Base-by-base conservation (phyloP, 2,113 vertebrate genomes). In the Microtus pennsylvanicus region DNA sequence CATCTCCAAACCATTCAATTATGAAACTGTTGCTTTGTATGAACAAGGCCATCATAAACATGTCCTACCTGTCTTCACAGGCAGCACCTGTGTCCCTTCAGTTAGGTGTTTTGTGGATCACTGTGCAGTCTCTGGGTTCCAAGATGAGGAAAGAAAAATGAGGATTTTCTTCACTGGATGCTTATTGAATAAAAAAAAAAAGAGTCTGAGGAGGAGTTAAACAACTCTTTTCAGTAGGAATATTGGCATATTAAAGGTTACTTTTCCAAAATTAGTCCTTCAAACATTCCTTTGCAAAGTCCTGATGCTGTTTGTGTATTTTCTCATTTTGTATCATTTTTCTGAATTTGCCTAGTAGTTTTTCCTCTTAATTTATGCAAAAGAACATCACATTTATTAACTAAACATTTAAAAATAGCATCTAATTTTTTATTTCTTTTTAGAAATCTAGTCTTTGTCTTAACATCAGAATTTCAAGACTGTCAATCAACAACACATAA, bases 21-120 rank as follows among this genome's bases (percentile, higher is more conserved):
- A 33, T 80, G 30, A 55, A 86, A 55, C 7, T 69, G 24, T 83
- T 77, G 28, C n/a, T 55, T 22, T 58, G 16, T 3, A 24, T 67
- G 30, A 61, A 19, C 30, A 90, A 28, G 19, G 42, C 33, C 33
- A 1, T 19, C 14, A 5, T 81, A 75, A 50, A 1, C 10, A 78
- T 7, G 13, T 3, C 28, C 22, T 24, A 1, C 5, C 16, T 4
- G 30, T 58, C 61, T 78, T 90, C 2, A 35, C 17, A 7, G 4
- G 7, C 38, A 38, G 1, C 5, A 2, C 4, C n/a, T 9, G 2
- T 17, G 12, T 65, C 9, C 7, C 30, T 38, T 74, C 69, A 26
- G 1, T 7, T 17, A 0, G 0, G 19, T 17, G 5, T 42, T 61
- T 10, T 38, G 26, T 30, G 47, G 3, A 72, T 30, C 2, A 28